These are phyloP conservation scores for Carcina quercana DNA, from an alignment of 2,888 invertebrate species.

Conservation along the genomic window DNA sequence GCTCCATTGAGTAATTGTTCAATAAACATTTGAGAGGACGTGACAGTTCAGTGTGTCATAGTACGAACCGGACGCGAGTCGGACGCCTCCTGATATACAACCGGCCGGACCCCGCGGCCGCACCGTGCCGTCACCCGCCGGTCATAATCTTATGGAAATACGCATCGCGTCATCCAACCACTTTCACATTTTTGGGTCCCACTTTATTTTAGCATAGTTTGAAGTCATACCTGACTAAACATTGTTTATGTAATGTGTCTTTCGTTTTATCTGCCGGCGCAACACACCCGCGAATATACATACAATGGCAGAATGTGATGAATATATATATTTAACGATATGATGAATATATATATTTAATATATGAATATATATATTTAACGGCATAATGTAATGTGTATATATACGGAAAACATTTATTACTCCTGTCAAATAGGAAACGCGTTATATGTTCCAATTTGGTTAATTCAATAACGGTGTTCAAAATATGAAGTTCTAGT, in stretches of 20 bases:
- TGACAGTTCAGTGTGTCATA: conserved; percentile 10
- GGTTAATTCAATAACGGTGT: no score
- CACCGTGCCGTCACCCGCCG: background rate
- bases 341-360: no score
- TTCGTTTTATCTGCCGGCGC: no score
- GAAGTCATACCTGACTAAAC: conserved; percentile 5
- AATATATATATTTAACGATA: no score
- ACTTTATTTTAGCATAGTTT: conserved; percentile 20
- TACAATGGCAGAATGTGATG: no score
- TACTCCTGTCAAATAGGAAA: no score
- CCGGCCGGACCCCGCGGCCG: conserved; percentile 4
- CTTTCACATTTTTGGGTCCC: conserved; percentile 43
- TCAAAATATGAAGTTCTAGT: no score
- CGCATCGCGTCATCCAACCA: conserved; percentile 34
- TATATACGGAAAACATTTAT: no score
- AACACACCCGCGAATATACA: no score
- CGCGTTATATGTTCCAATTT: no score
- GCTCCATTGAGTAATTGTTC: conserved; percentile 4
- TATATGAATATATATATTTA: no score
- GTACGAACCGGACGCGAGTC: background rate
- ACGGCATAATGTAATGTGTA: no score
- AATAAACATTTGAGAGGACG: conserved; percentile 10
- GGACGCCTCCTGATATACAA: background rate
- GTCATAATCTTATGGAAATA: conserved; percentile 28
- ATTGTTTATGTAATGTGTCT: conserved; percentile 5